Base-by-base conservation (phyloP, 2,888 invertebrate species). In the Leucophenga maculata region DNA sequence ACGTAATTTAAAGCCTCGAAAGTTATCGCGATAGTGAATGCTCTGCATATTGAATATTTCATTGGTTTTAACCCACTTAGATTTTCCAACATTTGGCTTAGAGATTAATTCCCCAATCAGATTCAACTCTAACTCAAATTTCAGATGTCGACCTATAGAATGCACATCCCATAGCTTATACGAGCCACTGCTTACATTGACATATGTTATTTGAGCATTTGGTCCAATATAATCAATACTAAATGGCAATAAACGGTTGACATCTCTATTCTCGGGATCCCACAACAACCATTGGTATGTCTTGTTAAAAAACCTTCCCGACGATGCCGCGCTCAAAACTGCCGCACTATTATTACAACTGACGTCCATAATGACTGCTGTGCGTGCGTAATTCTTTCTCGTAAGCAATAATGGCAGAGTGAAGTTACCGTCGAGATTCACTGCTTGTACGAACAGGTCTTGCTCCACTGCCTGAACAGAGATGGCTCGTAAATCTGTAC, bases 261-360 rank as follows among this genome's bases (percentile, higher is more conserved):
- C 60, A 1, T 75, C 76, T 14, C 6, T 18, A 14, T 77, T 77
- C 0, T 72, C 22, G 1, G 74, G 59, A 65, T 85, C 84, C 78
- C 83, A 78, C 14, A 88, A 69, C 13, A 88, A 52, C 88, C 88
- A 88, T 48, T 85, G 85, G 71, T 86, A 88, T 0, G 88, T 85
- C 72, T 85, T 87, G 65, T 88, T 88, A 44, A 86, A 87, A 71
- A 79, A 86, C 44, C 72, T 74, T 18, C 72, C 31, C 0, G 68
- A 60, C 14, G 86, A 84, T 3, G 82, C 82, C 69, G 78, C 69
- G 2, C 50, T 55, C 0, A 87, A 72, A 0, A 85, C 64, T 0
- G 22, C 26, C 14, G 50, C 8, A 3, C 79, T 64, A 0, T 76
- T 70, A 0, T 68, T 32, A n/a, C 87, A 86, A 2, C 64, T 64